Conservation (phyloP, 2,797 vertebrate genomes). For the Myotis myotis region DNA sequence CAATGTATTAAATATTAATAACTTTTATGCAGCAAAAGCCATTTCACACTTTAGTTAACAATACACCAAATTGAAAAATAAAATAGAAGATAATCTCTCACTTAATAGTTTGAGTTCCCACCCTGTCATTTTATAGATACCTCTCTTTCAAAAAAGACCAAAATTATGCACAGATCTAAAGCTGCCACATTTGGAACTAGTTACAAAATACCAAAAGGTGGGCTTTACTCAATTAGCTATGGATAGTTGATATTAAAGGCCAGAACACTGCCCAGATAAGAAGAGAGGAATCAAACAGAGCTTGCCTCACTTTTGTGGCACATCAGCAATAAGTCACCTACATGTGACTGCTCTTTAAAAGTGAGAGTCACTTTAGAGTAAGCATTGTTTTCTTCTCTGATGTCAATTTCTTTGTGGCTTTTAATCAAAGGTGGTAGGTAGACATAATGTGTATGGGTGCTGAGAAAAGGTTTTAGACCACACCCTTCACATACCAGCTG, state of each 20-base stretch:
- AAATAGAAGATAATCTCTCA: not conserved
- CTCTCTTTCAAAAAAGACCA: not conserved
- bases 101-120: not conserved
- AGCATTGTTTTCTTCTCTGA: not conserved
- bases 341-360: not conserved
- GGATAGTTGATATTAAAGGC: not conserved
- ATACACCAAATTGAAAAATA: conserved; percentile 13
- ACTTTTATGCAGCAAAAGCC: not conserved
- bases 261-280: not conserved
- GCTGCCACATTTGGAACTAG: not conserved
- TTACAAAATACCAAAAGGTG: not conserved
- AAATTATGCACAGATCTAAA: not conserved
- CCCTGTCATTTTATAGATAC: not conserved
- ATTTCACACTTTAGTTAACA: conserved; percentile 43
- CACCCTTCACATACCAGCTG: not conserved
- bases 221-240: not conserved
- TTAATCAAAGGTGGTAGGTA: not conserved
- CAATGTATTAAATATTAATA: conserved; percentile 43
- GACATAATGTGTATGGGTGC: not conserved
- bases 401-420: not conserved
- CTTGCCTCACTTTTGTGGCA: not conserved
- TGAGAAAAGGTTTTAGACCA: not conserved
- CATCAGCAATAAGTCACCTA: not conserved
- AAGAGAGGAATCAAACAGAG: not conserved
- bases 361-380: not conserved